phyloP scores from a whole-genome alignment of 2,888 invertebrate species.

The Plutella xylostella region DNA sequence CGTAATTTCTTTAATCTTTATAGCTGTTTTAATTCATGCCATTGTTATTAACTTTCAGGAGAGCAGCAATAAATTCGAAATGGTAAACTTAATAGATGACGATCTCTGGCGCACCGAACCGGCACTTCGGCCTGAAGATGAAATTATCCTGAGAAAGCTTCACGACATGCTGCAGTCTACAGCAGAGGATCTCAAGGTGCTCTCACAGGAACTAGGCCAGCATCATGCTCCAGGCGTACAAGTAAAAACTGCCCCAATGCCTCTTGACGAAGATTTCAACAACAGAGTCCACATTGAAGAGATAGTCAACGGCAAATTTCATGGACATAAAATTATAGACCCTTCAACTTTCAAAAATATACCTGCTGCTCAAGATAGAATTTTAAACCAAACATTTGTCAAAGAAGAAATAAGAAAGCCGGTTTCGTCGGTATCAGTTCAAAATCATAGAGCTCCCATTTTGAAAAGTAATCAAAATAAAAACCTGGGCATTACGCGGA shows the following conservation, averaged over 20 bases:
- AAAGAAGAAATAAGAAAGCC: no score
- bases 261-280: slow-evolving; percentile 59
- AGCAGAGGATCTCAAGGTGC: slow-evolving; percentile 55
- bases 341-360: slow-evolving; percentile 19
- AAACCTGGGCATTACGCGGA: slow-evolving; percentile 36
- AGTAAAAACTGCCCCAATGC: slow-evolving; percentile 40
- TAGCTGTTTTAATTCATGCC: no score
- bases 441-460: slow-evolving; percentile 25
- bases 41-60: slow-evolving; percentile 50
- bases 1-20: no score
- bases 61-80: slow-evolving; percentile 55
- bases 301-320: slow-evolving; percentile 61
- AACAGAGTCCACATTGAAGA: slow-evolving; percentile 60
- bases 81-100: slow-evolving; percentile 55
- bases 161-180: slow-evolving; percentile 62
- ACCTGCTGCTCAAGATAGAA: slow-evolving; percentile 18
- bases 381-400: no score
- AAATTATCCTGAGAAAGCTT: slow-evolving; percentile 50
- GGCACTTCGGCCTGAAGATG: slow-evolving; percentile 55
- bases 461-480: slow-evolving; percentile 27
- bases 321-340: slow-evolving; percentile 47
- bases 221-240: slow-evolving; percentile 43
- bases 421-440: no score
- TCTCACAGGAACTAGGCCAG: slow-evolving; percentile 50
- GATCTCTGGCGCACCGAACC: slow-evolving; percentile 56